Evolutionary conservation across 2,888 invertebrate genomes (phyloP), one percentile per base, ranked within the genome.

Genomic region (Pristionchus fissidentatus): DNA sequence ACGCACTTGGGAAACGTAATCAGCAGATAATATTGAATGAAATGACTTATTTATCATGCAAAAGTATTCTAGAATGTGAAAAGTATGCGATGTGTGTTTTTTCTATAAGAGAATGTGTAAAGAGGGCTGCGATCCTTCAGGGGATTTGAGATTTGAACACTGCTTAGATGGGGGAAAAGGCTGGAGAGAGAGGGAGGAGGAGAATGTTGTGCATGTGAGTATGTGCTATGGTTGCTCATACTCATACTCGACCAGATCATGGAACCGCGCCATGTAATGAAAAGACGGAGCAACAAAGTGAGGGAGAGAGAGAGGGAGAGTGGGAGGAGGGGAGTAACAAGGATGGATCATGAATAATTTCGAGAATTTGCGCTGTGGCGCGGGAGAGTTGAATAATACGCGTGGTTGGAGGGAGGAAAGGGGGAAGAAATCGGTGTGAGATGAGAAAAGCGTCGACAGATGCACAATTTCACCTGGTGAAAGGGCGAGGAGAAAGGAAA

Each of bases 151-250:
- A 55, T 4, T 55, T 7, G 55, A 55, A 4, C 13, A 55, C 55
- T 55, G 22, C 55, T n/a, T 13, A 22, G 26, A 29, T 10, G 49
- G 35, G 80, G 62, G 70, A 83, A 49, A 55, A n/a, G 38, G 35
- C 43, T 55, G 41, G 57, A 57, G 43, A 60, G 32, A 52, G 70
- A 57, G 77, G 66, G 43, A 85, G 35, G 60, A 75, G 60, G 78
- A 55, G 83, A 73, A 60, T 83, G 81, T 26, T 32, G 60, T 38
- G 66, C 8, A n/a, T 7, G 19, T 38, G 66, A n/a, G n/a, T n/a
- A n/a, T n/a, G n/a, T n/a, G n/a, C n/a, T n/a, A n/a, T n/a, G n/a
- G n/a, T n/a, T n/a, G n/a, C n/a, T n/a, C n/a, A n/a, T n/a, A n/a
- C n/a, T n/a, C n/a, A n/a, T n/a, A n/a, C n/a, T n/a, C n/a, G n/a